phyloP scores from a whole-genome alignment of 2,797 vertebrate species.

The Takifugu ocellatus region DNA sequence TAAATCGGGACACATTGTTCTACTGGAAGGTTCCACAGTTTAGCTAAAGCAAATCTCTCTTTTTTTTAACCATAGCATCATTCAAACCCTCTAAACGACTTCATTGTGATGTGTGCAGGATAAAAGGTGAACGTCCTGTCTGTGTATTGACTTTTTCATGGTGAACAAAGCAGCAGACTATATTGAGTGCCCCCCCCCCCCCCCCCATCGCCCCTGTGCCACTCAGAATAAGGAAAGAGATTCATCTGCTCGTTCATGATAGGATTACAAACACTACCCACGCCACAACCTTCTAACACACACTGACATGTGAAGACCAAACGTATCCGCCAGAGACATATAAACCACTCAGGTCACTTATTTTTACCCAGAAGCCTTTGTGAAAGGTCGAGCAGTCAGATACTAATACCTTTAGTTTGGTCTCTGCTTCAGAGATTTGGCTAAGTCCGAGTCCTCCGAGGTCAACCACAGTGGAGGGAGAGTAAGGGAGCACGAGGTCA shows the following conservation, averaged over 20 bases:
- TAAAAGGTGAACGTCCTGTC: conserved; percentile 15
- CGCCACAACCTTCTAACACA: conserved; percentile 1
- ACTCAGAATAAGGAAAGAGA: conserved; percentile 27
- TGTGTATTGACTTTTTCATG: conserved; percentile 24
- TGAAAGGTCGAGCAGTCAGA: conserved; percentile 64
- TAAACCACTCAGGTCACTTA: conserved; percentile 60
- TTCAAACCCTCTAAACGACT: conserved; percentile 3
- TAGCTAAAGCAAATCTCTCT: neutral
- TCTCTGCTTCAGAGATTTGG: conserved; percentile 65
- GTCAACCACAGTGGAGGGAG: conserved; percentile 54
- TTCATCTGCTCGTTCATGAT: conserved; percentile 34
- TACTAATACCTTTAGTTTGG: conserved; percentile 70
- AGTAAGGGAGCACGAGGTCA: conserved; percentile 60
- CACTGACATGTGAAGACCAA: conserved; percentile 18
- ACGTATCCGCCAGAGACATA: conserved; percentile 39
- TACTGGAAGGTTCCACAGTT: neutral
- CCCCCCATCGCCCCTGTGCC: conserved; percentile 21
- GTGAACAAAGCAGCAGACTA: conserved; percentile 3
- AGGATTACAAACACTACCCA: conserved; percentile 4
- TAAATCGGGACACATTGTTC: neutral
- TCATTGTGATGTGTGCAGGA: too few species aligned
- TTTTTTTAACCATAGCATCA: neutral
- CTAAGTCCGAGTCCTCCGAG: conserved; percentile 59
- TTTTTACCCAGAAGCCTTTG: conserved; percentile 65
- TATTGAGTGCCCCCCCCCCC: conserved; percentile 17